Evolutionary conservation across 2,888 invertebrate genomes (phyloP).

Genomic region (Drosophila lutescens): DNA sequence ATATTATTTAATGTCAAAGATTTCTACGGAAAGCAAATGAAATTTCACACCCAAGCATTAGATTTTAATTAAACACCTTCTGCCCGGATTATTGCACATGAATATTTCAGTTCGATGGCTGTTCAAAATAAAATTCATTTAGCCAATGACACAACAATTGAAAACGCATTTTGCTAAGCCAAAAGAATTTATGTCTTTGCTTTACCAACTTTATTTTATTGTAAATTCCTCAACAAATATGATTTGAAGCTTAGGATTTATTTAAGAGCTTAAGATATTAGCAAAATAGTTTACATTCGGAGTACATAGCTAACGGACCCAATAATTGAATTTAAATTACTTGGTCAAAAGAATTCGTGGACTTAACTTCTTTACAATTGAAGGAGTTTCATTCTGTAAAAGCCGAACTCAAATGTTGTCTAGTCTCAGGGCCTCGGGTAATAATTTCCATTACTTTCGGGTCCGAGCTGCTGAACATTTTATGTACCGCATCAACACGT

Average conservation of each 20-base stretch:
- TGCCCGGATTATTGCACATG: neutral
- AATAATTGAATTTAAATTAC: neutral
- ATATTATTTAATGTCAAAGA: constrained; percentile 4
- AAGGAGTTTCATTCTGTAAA: neutral
- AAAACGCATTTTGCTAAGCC: constrained; percentile 5
- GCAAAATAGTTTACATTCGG: neutral
- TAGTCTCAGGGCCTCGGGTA: neutral
- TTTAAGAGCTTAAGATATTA: neutral
- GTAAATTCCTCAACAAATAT: neutral
- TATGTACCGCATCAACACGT: constrained; percentile 79
- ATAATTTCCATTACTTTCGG: constrained; percentile 22
- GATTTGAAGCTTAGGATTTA: neutral
- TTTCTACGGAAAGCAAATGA: neutral
- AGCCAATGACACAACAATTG: neutral
- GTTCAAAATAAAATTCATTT: neutral
- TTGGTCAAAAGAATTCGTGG: no score
- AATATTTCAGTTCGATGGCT: neutral
- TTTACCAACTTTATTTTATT: neutral
- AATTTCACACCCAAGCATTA: constrained; percentile 1
- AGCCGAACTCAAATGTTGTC: neutral
- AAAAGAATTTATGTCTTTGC: neutral
- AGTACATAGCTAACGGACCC: neutral
- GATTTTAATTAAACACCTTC: constrained; percentile 8
- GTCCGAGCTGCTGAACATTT: constrained; percentile 52
- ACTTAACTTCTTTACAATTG: neutral